Evolutionary conservation across 2,113 vertebrate species (phyloP).

Genomic region (Pangasianodon gigas): DNA sequence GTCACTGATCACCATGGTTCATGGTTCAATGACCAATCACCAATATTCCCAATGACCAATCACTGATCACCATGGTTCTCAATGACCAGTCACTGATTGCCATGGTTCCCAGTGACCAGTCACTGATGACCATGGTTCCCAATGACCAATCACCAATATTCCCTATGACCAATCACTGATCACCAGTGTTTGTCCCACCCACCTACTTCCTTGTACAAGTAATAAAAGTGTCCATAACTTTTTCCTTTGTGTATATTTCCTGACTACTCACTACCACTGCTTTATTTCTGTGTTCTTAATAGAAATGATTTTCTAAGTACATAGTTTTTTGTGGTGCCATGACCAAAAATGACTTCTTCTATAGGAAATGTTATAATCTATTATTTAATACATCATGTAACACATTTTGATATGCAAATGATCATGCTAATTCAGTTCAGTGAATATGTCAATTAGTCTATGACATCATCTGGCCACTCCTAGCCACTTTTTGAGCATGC

Average conservation of each 20-base stretch:
- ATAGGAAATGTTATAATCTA: no score
- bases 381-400: no score
- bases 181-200: background rate
- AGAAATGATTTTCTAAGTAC: background rate
- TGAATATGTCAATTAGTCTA: background rate
- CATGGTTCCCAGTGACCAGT: background rate
- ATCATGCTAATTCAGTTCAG: background rate
- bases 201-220: background rate
- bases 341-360: no score
- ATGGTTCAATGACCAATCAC: background rate
- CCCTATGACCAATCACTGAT: background rate
- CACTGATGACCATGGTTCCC: background rate
- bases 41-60: background rate
- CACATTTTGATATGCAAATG: background rate
- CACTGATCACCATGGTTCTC: background rate
- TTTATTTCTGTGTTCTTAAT: background rate
- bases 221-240: background rate
- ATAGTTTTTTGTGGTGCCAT: background rate
- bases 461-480: background rate
- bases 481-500: background rate
- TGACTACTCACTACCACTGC: background rate
- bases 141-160: background rate
- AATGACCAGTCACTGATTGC: background rate
- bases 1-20: background rate
- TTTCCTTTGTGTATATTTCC: background rate